Conservation (phyloP, 2,888 invertebrate species). For the Drosophila algonquin region DNA sequence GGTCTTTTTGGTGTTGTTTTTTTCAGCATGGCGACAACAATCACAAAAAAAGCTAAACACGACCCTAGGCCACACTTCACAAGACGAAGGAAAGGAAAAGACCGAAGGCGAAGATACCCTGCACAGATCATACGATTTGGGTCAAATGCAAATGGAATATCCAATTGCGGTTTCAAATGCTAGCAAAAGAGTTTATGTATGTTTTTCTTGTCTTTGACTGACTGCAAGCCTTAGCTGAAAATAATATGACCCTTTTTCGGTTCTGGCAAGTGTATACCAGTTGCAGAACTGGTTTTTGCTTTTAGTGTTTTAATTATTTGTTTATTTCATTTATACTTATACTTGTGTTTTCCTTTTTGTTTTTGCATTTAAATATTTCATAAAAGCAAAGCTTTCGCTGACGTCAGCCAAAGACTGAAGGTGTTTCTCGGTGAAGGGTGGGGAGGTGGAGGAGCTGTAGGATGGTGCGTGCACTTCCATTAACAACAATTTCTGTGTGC, state of each 20-base stretch:
- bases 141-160: neutral
- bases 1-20: slow-evolving; percentile 58
- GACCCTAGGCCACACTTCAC: neutral
- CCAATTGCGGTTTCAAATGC: neutral
- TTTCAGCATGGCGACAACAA: neutral
- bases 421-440: neutral
- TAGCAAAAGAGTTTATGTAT: neutral
- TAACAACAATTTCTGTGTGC: neutral
- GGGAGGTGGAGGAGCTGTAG: neutral
- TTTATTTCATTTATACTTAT: slow-evolving; percentile 9
- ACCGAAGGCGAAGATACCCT: neutral
- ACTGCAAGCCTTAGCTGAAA: neutral
- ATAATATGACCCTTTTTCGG: slow-evolving; percentile 2
- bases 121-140: neutral
- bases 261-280: slow-evolving; percentile 9
- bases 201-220: neutral
- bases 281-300: slow-evolving; percentile 50
- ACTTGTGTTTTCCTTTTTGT: neutral
- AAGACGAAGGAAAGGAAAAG: neutral
- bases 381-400: slow-evolving; percentile 13
- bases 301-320: slow-evolving; percentile 56
- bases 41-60: neutral
- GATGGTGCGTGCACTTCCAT: neutral
- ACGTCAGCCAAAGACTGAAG: slow-evolving; percentile 27
- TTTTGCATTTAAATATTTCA: slow-evolving; percentile 38